A percentile compares a stretch with the other conserved stretches of the same genome.
Conservation (phyloP, 2,113 vertebrate genomes). For the Lasiurus cinereus region DNA sequence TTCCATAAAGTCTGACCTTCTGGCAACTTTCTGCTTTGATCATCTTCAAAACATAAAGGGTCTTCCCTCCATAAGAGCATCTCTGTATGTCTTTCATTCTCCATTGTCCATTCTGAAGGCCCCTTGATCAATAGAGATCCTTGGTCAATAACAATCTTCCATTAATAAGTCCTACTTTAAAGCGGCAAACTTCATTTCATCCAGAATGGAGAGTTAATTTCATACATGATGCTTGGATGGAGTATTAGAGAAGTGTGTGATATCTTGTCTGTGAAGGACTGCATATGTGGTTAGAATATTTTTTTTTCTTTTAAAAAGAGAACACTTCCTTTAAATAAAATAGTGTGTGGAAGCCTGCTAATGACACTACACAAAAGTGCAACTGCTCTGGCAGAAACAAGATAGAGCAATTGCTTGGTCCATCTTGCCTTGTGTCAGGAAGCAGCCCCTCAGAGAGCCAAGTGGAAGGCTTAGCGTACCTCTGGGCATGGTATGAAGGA, state of each 20-base stretch:
- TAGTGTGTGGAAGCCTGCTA: not conserved
- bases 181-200: constrained; percentile 1
- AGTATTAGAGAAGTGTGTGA: not conserved
- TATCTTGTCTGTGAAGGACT: not conserved
- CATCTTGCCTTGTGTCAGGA: not conserved
- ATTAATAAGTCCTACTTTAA: not conserved
- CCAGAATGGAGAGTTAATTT: not conserved
- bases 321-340: not conserved
- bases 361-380: not conserved
- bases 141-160: not conserved
- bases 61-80: not conserved
- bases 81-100: not conserved
- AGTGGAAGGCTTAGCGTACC: not conserved
- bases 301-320: constrained; percentile 30
- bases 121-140: not conserved
- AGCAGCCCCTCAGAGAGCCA: not conserved
- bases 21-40: not conserved
- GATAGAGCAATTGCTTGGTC: not conserved
- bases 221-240: not conserved
- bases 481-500: not conserved
- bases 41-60: not conserved
- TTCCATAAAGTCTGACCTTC: not conserved
- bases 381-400: not conserved
- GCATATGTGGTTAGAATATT: not conserved
- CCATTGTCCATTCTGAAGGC: not conserved